Conservation (phyloP, 2,888 invertebrate genomes). For the Hedychridium roseum region DNA sequence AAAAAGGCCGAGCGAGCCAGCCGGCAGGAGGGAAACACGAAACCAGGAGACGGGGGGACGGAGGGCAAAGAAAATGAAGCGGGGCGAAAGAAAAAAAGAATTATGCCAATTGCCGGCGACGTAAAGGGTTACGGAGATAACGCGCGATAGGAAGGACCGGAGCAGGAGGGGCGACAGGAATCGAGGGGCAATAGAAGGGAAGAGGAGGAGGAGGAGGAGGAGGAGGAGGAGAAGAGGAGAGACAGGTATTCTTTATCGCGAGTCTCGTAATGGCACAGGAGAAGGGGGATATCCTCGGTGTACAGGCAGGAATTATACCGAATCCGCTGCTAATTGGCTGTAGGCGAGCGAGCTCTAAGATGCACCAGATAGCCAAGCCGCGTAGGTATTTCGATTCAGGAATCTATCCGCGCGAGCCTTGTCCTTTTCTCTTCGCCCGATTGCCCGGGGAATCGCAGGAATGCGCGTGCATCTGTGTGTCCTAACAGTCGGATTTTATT, state of each 20-base stretch:
- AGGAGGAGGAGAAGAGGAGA: slow-evolving; percentile 4
- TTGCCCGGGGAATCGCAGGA: too few species aligned
- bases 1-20: slow-evolving; percentile 14
- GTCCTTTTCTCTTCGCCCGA: not conserved
- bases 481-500: too few species aligned
- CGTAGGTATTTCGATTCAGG: slow-evolving; percentile 17
- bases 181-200: slow-evolving; percentile 1
- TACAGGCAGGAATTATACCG: slow-evolving; percentile 17
- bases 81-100: slow-evolving; percentile 14
- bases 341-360: slow-evolving; percentile 10
- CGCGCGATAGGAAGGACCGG: too few species aligned
- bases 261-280: too few species aligned
- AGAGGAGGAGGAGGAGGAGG: slow-evolving; percentile 1
- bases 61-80: not conserved
- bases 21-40: slow-evolving; percentile 7
- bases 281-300: slow-evolving; percentile 6
- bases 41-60: not conserved
- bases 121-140: too few species aligned
- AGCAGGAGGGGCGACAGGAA: slow-evolving; percentile 4
- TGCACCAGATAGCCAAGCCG: slow-evolving; percentile 5
- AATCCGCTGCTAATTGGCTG: slow-evolving; percentile 30
- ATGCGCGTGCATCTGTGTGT: too few species aligned
- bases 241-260: too few species aligned
- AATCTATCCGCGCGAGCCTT: slow-evolving; percentile 4
- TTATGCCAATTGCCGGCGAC: too few species aligned